phyloP scores from a whole-genome alignment of 2,113 vertebrate species.

The Pampusana beccarii region DNA sequence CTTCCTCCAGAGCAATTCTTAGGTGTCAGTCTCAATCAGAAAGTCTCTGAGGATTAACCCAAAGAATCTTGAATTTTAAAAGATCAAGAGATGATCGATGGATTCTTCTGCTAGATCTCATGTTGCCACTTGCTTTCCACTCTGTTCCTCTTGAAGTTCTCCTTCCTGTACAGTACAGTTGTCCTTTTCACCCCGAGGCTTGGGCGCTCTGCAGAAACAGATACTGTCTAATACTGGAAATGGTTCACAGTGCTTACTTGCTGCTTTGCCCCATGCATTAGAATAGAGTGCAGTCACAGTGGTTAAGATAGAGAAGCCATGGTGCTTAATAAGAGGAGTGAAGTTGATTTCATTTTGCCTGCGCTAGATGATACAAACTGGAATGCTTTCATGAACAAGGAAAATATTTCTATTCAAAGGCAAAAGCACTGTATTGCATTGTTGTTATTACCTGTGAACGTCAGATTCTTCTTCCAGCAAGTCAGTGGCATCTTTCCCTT shows the following conservation, averaged over 20 bases:
- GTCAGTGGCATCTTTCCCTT: constrained; percentile 62
- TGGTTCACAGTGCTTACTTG: not conserved
- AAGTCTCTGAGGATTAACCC: not conserved
- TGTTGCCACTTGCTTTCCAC: not conserved
- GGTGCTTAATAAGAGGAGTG: not conserved
- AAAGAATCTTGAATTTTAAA: not conserved
- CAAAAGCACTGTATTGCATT: not conserved
- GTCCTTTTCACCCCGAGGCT: not conserved
- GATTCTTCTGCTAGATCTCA: constrained; percentile 3
- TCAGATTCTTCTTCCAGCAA: constrained; percentile 37
- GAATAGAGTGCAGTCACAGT: not conserved
- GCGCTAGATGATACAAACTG: not conserved
- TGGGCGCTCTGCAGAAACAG: constrained; percentile 18
- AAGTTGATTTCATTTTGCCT: not conserved
- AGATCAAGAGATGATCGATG: not conserved
- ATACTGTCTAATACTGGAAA: not conserved
- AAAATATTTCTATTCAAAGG: not conserved
- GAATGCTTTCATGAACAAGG: not conserved
- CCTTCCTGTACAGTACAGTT: not conserved
- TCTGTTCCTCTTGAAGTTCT: constrained; percentile 23
- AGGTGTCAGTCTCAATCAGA: not conserved
- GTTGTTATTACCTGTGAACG: constrained; percentile 56
- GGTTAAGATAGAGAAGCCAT: not conserved
- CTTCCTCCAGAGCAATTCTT: not conserved
- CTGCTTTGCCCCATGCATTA: not conserved